Evolutionary conservation across 2,888 invertebrate genomes (phyloP).

Genomic region (Caenorhabditis sp.): DNA sequence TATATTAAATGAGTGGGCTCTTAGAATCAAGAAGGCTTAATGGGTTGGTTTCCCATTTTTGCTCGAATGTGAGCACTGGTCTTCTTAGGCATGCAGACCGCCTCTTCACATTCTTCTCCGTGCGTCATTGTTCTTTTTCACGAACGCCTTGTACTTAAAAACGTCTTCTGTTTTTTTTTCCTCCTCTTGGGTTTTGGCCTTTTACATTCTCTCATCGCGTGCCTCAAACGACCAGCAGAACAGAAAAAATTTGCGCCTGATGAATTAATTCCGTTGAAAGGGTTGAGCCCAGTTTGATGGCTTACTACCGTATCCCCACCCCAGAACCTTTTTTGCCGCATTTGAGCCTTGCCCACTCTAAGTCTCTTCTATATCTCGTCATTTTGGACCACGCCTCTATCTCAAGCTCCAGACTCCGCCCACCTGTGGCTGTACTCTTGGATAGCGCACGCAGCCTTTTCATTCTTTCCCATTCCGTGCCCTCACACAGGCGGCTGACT

Average conservation of each 20-base stretch:
- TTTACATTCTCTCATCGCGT: constrained; percentile 8
- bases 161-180: neutral
- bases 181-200: constrained; percentile 6
- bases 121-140: constrained; percentile 11
- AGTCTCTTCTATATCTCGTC: neutral
- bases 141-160: constrained; percentile 47
- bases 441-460: constrained; percentile 11
- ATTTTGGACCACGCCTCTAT: constrained; percentile 1
- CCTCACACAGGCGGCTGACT: neutral
- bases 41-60: neutral
- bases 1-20: constrained; percentile 17
- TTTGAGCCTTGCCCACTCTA: neutral
- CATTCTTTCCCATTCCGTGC: constrained; percentile 18
- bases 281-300: constrained; percentile 34
- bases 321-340: constrained; percentile 8
- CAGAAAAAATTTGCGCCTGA: constrained; percentile 1
- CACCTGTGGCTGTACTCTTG: constrained; percentile 40
- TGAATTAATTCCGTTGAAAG: constrained; percentile 55
- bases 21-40: constrained; percentile 7
- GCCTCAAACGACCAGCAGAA: neutral
- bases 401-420: constrained; percentile 35
- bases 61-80: neutral
- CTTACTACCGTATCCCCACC: constrained; percentile 54
- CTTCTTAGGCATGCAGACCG: constrained; percentile 28
- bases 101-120: constrained; percentile 6